Evolutionary conservation across 2,888 invertebrate species (phyloP).

Genomic region (Tyria jacobaeae): DNA sequence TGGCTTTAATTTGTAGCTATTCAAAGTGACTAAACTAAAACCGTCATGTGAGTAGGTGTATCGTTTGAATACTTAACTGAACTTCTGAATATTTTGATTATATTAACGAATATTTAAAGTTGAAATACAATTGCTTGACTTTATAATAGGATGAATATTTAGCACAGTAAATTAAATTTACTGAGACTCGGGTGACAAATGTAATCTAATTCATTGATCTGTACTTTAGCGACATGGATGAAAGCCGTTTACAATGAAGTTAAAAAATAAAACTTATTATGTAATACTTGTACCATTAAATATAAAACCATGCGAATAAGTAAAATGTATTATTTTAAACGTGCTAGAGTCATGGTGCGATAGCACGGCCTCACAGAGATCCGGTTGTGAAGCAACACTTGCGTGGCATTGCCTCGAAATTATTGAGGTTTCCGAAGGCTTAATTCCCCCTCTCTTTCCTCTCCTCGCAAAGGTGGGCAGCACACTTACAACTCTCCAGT

Average conservation of each 20-base stretch:
- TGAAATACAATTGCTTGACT: not conserved
- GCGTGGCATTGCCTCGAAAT: no score
- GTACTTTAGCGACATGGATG: not conserved
- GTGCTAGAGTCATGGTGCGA: no score
- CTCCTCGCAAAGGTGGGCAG: no score
- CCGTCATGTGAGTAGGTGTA: not conserved
- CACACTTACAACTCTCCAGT: no score
- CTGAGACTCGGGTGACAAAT: not conserved
- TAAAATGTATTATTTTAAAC: no score
- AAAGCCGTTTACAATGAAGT: not conserved
- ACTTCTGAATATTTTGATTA: not conserved
- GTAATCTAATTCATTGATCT: not conserved
- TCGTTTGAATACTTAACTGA: not conserved
- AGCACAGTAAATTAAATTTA: not conserved
- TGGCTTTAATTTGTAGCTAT: slow-evolving; percentile 2
- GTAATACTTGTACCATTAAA: slow-evolving; percentile 5
- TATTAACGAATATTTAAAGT: not conserved
- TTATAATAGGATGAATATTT: not conserved
- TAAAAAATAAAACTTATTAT: slow-evolving; percentile 6
- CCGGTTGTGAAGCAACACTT: no score
- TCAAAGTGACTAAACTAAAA: slow-evolving; percentile 6
- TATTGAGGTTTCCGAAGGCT: no score
- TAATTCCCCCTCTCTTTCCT: no score
- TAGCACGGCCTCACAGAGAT: no score
- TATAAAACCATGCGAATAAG: slow-evolving; percentile 10